phyloP scores from a whole-genome alignment of 2,888 invertebrate species.

The Dasysyrphus tricinctus region DNA sequence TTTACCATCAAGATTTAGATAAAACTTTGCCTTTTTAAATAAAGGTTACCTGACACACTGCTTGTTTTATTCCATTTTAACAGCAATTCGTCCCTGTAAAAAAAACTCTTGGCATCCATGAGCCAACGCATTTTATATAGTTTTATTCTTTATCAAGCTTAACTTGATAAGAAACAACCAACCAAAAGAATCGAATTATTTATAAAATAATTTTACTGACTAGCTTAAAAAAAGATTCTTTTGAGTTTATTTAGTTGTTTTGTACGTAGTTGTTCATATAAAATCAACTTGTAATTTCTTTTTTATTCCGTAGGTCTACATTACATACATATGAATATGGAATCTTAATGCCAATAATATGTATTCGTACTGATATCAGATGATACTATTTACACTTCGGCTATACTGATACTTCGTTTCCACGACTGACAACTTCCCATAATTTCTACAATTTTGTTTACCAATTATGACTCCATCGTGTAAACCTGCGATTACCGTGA shows the following conservation, averaged over 20 bases:
- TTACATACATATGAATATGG: too few relatives aligned
- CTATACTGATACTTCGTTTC: neutral
- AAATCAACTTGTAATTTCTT: constrained; percentile 6
- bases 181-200: constrained; percentile 55
- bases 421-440: neutral
- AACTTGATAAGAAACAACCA: constrained; percentile 36
- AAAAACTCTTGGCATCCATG: too few relatives aligned
- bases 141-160: neutral
- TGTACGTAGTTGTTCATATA: neutral
- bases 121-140: neutral
- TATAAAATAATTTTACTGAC: constrained; percentile 70
- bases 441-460: neutral
- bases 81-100: too few relatives aligned
- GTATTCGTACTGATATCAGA: neutral
- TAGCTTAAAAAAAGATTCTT: constrained; percentile 56
- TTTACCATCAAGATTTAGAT: too few relatives aligned
- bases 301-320: neutral
- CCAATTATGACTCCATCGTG: neutral
- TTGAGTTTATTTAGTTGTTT: constrained; percentile 22
- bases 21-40: too few relatives aligned
- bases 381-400: neutral
- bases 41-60: too few relatives aligned
- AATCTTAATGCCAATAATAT: neutral
- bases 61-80: too few relatives aligned
- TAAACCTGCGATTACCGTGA: neutral